phyloP scores from a whole-genome alignment of 2,888 invertebrate genomes.

The Steinernema scapterisci region DNA sequence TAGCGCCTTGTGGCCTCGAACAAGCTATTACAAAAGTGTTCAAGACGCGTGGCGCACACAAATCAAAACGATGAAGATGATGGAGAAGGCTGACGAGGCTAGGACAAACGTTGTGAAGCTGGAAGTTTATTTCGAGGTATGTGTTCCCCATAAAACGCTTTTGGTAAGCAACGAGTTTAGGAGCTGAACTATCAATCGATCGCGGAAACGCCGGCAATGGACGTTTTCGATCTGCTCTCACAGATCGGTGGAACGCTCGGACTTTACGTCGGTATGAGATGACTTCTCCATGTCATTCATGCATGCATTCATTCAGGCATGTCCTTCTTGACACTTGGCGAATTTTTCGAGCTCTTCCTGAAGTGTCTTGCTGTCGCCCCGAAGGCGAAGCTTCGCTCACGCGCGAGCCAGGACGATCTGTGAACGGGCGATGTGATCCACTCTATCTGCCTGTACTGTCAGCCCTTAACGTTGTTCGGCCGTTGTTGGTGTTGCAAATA shows the following conservation, averaged over 20 bases:
- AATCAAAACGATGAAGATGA: not conserved
- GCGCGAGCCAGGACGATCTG: conserved; percentile 17
- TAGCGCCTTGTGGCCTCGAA: conserved; percentile 23
- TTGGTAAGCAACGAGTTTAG: not conserved
- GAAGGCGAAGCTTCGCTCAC: conserved; percentile 20
- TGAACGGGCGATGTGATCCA: not conserved
- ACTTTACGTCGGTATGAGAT: conserved; percentile 9
- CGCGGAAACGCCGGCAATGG: conserved; percentile 26
- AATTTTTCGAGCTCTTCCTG: conserved; percentile 32
- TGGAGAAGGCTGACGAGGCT: conserved; percentile 18
- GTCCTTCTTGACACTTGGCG: conserved; percentile 17
- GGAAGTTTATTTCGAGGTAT: conserved; percentile 31
- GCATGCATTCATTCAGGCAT: too few relatives aligned
- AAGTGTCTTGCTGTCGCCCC: conserved; percentile 14
- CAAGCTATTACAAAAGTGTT: conserved; percentile 14
- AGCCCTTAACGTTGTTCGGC: too few relatives aligned
- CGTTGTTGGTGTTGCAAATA: too few relatives aligned
- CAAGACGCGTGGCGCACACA: conserved; percentile 4
- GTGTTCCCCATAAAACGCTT: not conserved
- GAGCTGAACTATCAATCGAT: conserved; percentile 31
- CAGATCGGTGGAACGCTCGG: conserved; percentile 30
- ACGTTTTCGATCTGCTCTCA: conserved; percentile 6
- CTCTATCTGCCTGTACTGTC: too few relatives aligned
- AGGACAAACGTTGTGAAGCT: conserved; percentile 20
- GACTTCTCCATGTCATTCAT: too few relatives aligned